Conservation (phyloP, 2,888 invertebrate genomes). For the Cataglyphis albicans region DNA sequence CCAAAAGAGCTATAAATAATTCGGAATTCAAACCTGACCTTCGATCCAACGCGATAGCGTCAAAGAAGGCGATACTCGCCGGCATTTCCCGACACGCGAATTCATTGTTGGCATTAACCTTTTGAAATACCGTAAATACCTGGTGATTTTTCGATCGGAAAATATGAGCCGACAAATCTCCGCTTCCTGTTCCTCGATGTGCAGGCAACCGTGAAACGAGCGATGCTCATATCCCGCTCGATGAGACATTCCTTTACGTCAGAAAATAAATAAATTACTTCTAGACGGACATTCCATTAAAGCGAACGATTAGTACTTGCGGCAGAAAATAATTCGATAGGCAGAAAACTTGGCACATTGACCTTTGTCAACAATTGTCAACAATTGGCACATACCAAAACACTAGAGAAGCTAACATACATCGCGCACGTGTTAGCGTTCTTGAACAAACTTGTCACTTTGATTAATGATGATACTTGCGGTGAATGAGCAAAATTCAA, state of each 20-base stretch:
- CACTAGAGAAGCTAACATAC: slow-evolving; percentile 51
- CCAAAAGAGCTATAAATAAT: slow-evolving; percentile 6
- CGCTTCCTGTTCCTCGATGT: slow-evolving; percentile 11
- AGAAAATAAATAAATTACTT: slow-evolving; percentile 32
- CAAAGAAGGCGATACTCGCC: slow-evolving; percentile 25
- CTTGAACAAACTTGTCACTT: slow-evolving; percentile 58
- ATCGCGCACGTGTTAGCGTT: slow-evolving; percentile 15
- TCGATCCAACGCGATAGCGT: slow-evolving; percentile 32
- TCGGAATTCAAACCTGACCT: slow-evolving; percentile 44
- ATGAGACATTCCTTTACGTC: not conserved
- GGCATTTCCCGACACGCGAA: slow-evolving; percentile 49
- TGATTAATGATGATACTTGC: slow-evolving; percentile 57
- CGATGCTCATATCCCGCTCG: not conserved
- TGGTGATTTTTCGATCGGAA: slow-evolving; percentile 57
- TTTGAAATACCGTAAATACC: slow-evolving; percentile 52
- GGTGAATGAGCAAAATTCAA: slow-evolving; percentile 37
- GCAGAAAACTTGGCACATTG: slow-evolving; percentile 24
- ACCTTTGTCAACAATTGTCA: slow-evolving; percentile 68
- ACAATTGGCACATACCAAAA: slow-evolving; percentile 63
- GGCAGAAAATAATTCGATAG: slow-evolving; percentile 40
- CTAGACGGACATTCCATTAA: not conserved
- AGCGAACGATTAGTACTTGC: slow-evolving; percentile 4
- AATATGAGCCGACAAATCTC: slow-evolving; percentile 51
- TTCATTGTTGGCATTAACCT: slow-evolving; percentile 62
- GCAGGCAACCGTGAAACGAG: slow-evolving; percentile 19